Evolutionary conservation across 1,140 invertebrate genomes (phyloP), one percentile per base, ranked within the genome.

Genomic region (Zeugodacus cucurbitae): DNA sequence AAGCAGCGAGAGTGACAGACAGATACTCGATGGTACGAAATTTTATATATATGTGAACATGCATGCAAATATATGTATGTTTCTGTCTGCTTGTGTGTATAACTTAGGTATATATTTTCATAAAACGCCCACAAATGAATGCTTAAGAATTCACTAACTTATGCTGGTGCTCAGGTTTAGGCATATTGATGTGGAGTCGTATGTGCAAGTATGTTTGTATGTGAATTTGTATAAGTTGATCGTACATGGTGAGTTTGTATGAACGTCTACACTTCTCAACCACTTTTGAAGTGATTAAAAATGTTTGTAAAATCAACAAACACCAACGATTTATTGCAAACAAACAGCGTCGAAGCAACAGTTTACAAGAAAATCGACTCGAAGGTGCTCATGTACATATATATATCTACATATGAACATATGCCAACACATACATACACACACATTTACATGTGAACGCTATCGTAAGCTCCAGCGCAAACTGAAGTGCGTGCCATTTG

Each of bases 231-330:
- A 10, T 2, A 26, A n/a, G 58, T 14, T 59, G 17, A 2, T 11
- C 8, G 8, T 48, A 11, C 10, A 11, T 48, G 14, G 8, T 48
- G 44, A 0, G 0, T 1, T 48, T 67, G 26, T 10, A 4, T 32
- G 29, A 29, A 67, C 3, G 29, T 14, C 64, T 29, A 0, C 26
- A 67, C 14, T 29, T 67, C 11, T 62, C 58, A 62, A 62, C 58
- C n/a, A 22, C 64, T 32, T 32, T 67, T 0, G 26, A 10, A 32
- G 59, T 67, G 64, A 32, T 62, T 67, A 34, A 67, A 67, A 67
- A 34, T 67, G 14, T 67, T 67, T 67, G 64, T 67, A 34, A 67
- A 67, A 67, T 67, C 26, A 67, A 67, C 64, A 67, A 67, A 67
- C 14, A 32, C 10, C 8, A 67, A 67, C 26, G 64, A 67, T 32